phyloP scores from a whole-genome alignment of 2,113 vertebrate genomes.

The Sinocyclocheilus maitianheensis region DNA sequence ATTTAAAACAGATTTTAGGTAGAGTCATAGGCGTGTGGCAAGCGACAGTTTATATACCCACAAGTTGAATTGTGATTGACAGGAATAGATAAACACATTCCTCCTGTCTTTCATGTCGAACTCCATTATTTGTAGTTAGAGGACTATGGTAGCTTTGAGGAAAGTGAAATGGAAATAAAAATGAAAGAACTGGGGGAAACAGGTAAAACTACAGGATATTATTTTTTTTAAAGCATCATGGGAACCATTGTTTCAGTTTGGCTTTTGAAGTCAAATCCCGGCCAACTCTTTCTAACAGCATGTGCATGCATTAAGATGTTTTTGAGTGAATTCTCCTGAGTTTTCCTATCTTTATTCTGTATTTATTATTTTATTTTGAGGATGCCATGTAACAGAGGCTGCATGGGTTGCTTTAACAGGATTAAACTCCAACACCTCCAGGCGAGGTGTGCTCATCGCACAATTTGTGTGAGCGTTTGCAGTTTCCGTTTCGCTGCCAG shows the following conservation, averaged over 20 bases:
- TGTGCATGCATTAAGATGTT: background rate
- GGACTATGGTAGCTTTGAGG: background rate
- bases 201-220: background rate
- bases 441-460: conserved; percentile 14
- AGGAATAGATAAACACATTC: background rate
- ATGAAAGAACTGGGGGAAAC: background rate
- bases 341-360: background rate
- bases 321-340: background rate
- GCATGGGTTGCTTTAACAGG: conserved; percentile 12
- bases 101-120: background rate
- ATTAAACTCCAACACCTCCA: conserved; percentile 25
- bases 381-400: background rate
- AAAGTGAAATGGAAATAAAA: background rate
- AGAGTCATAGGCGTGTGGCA: too few species aligned
- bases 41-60: background rate
- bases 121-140: background rate
- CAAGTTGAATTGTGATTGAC: background rate
- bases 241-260: conserved; percentile 8
- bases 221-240: background rate
- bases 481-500: background rate
- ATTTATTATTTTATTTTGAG: background rate
- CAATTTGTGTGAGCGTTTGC: conserved; percentile 4
- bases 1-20: too few species aligned
- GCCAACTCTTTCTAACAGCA: background rate
- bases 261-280: background rate